Evolutionary conservation across 2,888 invertebrate genomes (phyloP), one percentile per base, ranked within the genome.

Genomic region (Cosmia trapezina): DNA sequence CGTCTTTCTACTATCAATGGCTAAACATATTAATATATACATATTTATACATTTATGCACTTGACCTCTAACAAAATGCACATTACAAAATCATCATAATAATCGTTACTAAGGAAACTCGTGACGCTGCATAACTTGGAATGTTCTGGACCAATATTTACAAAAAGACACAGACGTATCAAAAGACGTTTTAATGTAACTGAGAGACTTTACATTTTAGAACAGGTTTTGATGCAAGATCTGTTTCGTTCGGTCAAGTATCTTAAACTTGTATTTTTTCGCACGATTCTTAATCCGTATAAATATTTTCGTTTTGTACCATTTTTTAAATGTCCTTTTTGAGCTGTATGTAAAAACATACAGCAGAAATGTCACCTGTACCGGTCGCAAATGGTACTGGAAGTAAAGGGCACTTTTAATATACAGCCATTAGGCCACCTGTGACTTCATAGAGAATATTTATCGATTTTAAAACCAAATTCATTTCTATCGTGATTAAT

Each of bases 161-260:
- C 8, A 76, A 62, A 70, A 63, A 70, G 9, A 61, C 14, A 61
- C 11, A 22, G 5, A 57, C n/a, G n/a, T 53, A 53, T 65, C 14
- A 33, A 33, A 60, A 41, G 0, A 67, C 54, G 11, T 75, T 14
- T 54, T 17, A 49, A 61, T 49, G 65, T 37, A 60, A 56, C 43
- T 0, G 22, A 54, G 78, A 59, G 64, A 37, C 56, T 49, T 71
- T 28, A 53, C 47, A 69, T 73, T 33, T 64, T 51, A 22, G 19
- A 28, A 81, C 81, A 33, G 62, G 83, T 81, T 74, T 70, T 53
- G 54, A 33, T 54, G 64, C 61, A 78, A 67, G 19, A 1, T 57
- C 19, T 11, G 43, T 62, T 62, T 71, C 19, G 43, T 70, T 49
- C n/a, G 64, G 45, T 65, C 57, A 78, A 70, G 22, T 61, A 33